phyloP scores from a whole-genome alignment of 2,113 vertebrate genomes.

The Xyrauchen texanus region DNA sequence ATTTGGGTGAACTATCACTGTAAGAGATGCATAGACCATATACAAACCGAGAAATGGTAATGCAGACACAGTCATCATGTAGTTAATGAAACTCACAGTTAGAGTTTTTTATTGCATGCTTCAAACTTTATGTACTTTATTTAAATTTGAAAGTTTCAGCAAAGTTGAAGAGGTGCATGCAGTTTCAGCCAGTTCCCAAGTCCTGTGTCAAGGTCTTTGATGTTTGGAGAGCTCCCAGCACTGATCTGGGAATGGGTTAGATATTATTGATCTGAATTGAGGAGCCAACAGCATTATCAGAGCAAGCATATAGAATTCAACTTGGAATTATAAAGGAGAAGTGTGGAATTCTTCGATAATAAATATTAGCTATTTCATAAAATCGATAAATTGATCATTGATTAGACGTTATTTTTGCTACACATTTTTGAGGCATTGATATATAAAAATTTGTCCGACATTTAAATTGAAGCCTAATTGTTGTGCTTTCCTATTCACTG shows the following conservation, averaged over 20 bases:
- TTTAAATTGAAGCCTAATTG: no score
- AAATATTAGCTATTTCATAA: no score
- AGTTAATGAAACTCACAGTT: background rate
- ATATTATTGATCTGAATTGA: slow-evolving; percentile 48
- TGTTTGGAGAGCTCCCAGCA: slow-evolving; percentile 49
- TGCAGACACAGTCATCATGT: background rate
- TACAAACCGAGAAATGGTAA: background rate
- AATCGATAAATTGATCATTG: no score
- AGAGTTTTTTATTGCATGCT: slow-evolving; percentile 2
- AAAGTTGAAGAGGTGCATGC: slow-evolving; percentile 25
- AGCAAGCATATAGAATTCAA: slow-evolving; percentile 7
- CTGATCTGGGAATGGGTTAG: slow-evolving; percentile 44
- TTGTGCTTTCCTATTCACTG: no score
- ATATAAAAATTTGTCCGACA: no score
- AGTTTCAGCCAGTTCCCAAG: slow-evolving; percentile 47
- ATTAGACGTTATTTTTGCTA: no score
- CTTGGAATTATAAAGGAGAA: no score
- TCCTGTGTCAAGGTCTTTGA: slow-evolving; percentile 53
- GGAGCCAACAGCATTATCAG: slow-evolving; percentile 41
- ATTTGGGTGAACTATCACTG: no score
- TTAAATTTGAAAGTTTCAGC: slow-evolving; percentile 35
- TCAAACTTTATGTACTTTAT: slow-evolving; percentile 24
- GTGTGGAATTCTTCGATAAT: no score
- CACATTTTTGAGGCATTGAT: no score
- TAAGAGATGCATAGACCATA: background rate